Evolutionary conservation across 2,797 vertebrate genomes (phyloP).

Genomic region (Phrynocephalus guinanensis): DNA sequence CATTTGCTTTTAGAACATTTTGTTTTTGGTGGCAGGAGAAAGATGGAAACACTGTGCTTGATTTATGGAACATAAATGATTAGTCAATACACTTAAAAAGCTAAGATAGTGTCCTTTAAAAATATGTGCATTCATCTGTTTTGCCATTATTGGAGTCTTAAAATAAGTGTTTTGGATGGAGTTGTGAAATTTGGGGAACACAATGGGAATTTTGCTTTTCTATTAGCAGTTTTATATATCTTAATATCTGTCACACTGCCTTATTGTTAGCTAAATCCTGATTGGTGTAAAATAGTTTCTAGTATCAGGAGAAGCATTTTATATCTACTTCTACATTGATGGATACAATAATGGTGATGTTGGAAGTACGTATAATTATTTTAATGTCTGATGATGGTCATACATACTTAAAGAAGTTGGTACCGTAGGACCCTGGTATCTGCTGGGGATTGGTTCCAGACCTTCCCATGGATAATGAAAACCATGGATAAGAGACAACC

Average conservation of each 20-base stretch:
- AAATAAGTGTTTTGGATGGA: slow-evolving; percentile 18
- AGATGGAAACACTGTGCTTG: background rate
- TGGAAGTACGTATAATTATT: background rate
- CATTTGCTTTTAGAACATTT: slow-evolving; percentile 3
- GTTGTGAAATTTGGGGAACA: background rate
- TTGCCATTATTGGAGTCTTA: background rate
- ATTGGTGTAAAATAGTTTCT: background rate
- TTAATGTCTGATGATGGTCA: too few relatives aligned
- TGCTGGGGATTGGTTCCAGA: too few relatives aligned
- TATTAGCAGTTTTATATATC: background rate
- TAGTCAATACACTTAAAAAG: slow-evolving; percentile 14
- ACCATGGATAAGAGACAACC: too few relatives aligned
- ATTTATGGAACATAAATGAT: background rate
- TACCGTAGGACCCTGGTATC: too few relatives aligned
- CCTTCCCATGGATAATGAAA: too few relatives aligned
- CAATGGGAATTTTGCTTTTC: background rate
- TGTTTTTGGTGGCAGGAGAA: background rate
- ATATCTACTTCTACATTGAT: background rate
- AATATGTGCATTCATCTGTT: slow-evolving; percentile 4
- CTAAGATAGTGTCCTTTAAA: slow-evolving; percentile 16
- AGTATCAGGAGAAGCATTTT: background rate
- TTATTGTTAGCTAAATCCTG: background rate
- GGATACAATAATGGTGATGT: background rate
- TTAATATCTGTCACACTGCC: slow-evolving; percentile 1
- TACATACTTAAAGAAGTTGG: background rate